Evolutionary conservation across 35 echinoderm and acorn worm species (phyloP).

Genomic region (Amphiura filiformis): DNA sequence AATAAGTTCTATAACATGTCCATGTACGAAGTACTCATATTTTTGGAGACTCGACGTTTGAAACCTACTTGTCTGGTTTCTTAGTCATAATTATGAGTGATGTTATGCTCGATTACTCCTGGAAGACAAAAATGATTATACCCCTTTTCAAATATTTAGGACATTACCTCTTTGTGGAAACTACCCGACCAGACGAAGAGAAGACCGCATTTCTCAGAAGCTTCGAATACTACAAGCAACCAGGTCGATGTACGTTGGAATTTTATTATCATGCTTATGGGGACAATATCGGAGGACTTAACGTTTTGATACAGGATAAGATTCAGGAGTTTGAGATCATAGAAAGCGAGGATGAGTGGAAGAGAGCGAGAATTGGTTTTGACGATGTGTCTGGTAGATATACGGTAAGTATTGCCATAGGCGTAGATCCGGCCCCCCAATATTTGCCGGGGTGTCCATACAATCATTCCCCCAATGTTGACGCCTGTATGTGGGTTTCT

Average conservation of each 20-base stretch:
- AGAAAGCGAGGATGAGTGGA: slow-evolving; percentile 31
- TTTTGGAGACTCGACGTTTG: too few relatives aligned
- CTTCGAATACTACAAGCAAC: slow-evolving; percentile 46
- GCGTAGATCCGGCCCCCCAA: neutral
- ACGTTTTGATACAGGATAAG: neutral
- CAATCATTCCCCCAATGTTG: too few relatives aligned
- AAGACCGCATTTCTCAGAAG: slow-evolving; percentile 37
- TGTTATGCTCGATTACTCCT: too few relatives aligned
- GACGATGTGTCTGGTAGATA: slow-evolving; percentile 14
- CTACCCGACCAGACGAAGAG: slow-evolving; percentile 46
- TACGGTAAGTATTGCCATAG: neutral
- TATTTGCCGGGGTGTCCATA: neutral
- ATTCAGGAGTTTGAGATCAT: neutral
- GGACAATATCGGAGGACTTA: slow-evolving; percentile 36
- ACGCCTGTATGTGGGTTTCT: too few relatives aligned
- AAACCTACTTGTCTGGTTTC: too few relatives aligned
- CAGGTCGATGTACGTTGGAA: slow-evolving; percentile 19
- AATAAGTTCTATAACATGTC: too few relatives aligned
- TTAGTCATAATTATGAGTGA: too few relatives aligned
- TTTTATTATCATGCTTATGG: slow-evolving; percentile 82
- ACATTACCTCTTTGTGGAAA: slow-evolving; percentile 79
- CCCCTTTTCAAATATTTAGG: slow-evolving; percentile 36
- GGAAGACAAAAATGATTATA: too few relatives aligned
- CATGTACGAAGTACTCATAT: too few relatives aligned
- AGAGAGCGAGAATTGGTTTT: slow-evolving; percentile 7